Percentiles rank a stretch among this genome's conserved stretches.
Conservation (phyloP, 2,797 vertebrate species). For the Hypotaenidia okinawae region DNA sequence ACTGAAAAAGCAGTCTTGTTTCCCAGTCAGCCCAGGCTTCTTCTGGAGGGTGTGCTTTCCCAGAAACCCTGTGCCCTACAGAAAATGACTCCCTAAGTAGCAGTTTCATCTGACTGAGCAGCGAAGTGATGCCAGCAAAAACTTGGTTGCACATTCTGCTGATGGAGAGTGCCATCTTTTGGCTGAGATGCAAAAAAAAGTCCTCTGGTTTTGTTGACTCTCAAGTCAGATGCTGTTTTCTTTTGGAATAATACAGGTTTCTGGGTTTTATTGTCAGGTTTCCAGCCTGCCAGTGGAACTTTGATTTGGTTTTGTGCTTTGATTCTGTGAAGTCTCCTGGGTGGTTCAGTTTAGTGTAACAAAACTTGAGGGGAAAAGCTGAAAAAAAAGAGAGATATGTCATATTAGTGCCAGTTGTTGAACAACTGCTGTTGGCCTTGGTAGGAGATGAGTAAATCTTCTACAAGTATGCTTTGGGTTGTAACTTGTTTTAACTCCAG, state of each 20-base stretch:
- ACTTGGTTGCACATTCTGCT: background rate
- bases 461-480: background rate
- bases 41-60: background rate
- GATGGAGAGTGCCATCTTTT: conserved; percentile 29
- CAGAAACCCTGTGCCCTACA: background rate
- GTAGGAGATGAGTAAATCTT: background rate
- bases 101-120: background rate
- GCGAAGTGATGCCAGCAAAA: background rate
- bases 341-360: background rate
- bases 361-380: background rate
- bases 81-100: background rate
- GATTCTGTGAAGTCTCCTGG: background rate
- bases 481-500: background rate
- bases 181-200: background rate
- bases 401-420: background rate
- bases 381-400: background rate
- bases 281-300: background rate
- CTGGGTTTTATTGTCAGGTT: background rate
- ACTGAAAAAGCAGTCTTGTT: background rate
- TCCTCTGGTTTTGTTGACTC: background rate
- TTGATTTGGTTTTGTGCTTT: background rate
- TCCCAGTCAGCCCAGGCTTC: background rate
- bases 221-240: background rate
- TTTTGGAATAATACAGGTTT: background rate
- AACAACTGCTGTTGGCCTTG: background rate